Conservation (phyloP, 2,113 vertebrate genomes). For the Lagenorhynchus albirostris region DNA sequence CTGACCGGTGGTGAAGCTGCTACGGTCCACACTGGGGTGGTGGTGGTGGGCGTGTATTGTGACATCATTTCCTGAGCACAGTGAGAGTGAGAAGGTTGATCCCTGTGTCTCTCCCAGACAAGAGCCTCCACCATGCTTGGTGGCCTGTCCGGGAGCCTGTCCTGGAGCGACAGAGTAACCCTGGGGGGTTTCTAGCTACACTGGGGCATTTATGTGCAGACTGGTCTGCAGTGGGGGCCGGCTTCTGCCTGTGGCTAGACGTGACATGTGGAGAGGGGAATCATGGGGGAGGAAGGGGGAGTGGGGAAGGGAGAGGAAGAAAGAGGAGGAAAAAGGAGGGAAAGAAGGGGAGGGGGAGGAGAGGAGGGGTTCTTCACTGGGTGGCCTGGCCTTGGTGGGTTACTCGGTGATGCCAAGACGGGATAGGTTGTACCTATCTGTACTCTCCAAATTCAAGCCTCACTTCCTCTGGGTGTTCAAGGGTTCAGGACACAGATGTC, state of each 20-base stretch:
- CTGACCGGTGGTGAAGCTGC: background rate
- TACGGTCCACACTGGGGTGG: background rate
- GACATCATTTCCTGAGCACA: background rate
- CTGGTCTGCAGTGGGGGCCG: background rate
- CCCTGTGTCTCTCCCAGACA: background rate
- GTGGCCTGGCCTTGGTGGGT: background rate
- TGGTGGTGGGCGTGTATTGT: background rate
- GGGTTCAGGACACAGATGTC: background rate
- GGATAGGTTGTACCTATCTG: background rate
- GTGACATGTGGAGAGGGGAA: background rate
- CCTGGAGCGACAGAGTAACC: background rate
- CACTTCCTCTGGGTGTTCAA: background rate
- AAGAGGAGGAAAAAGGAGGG: background rate
- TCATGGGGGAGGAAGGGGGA: background rate
- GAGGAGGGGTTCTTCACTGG: background rate
- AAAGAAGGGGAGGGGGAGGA: background rate
- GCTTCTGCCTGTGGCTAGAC: background rate
- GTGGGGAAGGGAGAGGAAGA: background rate
- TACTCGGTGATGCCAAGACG: background rate
- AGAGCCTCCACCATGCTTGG: background rate
- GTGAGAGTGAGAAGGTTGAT: background rate
- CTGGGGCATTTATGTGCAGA: background rate
- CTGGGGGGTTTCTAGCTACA: background rate
- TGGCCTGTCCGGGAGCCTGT: background rate
- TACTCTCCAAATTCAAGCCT: constrained; percentile 28